Base-by-base conservation (phyloP, 2,888 invertebrate species). In the Lasioglossum calceatum region DNA sequence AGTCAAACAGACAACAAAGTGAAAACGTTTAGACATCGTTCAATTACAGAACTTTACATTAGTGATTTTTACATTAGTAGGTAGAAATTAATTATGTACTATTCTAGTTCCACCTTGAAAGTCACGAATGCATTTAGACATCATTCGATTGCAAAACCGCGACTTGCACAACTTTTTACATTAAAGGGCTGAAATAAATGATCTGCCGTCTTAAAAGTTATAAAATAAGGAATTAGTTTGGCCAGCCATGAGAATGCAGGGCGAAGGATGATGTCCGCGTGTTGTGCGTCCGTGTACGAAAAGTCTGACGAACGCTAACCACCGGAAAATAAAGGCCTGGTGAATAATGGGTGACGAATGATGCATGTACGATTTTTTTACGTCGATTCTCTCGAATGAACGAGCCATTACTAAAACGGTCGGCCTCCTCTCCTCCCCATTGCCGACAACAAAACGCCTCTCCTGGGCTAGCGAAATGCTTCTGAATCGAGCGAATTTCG, bases 361-460 rank as follows among this genome's bases (percentile, higher is more conserved):
- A 50, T 42, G 87, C 64, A 47, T 81, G 87, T 64, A 64, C n/a
- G 87, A 81, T 74, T 85, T 81, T 79, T 77, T 76, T 50, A 39
- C 50, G 67, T 16, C 87, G 77, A 90, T 91, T 91, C 82, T 90
- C 81, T 92, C 93, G 92, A 93, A 91, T 92, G 93, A 94, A 87
- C 94, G 94, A 95, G 92, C 93, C 93, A 93, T 93, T 93, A 92
- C 92, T 93, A 92, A 94, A 95, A 94, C 94, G 94, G 90, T 92
- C 95, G 92, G 92, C 94, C 95, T 93, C 88, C 94, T 94, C 92
- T 92, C 95, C 95, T 94, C 95, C 95, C 94, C 91, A 90, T 87
- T 92, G 91, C 90, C 88, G 90, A 94, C 94, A 95, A 95, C 95
- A 95, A 95, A 95, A 95, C 95, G 95, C 95, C 95, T 95, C 89